Base-by-base conservation (phyloP, 37 sponge, comb jelly and placozoan genomes). In the Crambe crambe region DNA sequence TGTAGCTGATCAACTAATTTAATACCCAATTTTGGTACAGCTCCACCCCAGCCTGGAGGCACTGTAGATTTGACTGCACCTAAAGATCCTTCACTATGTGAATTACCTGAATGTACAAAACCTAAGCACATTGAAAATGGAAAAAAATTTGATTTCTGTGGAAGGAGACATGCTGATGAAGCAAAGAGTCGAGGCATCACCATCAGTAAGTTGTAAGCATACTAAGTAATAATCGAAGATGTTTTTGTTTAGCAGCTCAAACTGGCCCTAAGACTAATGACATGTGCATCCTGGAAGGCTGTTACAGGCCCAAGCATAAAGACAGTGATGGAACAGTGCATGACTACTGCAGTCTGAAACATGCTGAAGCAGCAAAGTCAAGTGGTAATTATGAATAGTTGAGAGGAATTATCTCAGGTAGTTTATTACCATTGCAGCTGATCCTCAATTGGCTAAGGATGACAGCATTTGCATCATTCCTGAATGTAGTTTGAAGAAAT, bases 291-390 rank as follows among this genome's bases (percentile, higher is more conserved):
- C 43, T 83, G 30, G 85, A 85, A 65, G 76, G 60, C 1, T 90
- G 90, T 41, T 57, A 58, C 8, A 57, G 41, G 3, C 47, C 22
- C 25, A 84, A 66, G 70, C 75, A 26, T 32, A 42, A 18, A 18
- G 25, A 40, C 9, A 40, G 18, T 23, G 82, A 81, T 56, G 61
- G 42, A 72, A 77, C 17, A 56, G 43, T 54, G 20, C 75, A 91
- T 78, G 72, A 80, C 9, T 93, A 85, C 68, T 93, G 94, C 69
- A 79, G 83, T 34, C 77, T 44, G 75, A 74, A 70, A 10, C 94
- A 93, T 62, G 94, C 93, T 38, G 79, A 75, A 9, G 38, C 36
- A 42, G 93, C 81, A 17, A 84, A 80, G 30, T 23, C 29, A 36
- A 58, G 31, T 38, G 85, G 85, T 31, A 76, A 84, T 21, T 20